Evolutionary conservation across 2,113 vertebrate genomes (phyloP).

Genomic region (Nettapus auritus): DNA sequence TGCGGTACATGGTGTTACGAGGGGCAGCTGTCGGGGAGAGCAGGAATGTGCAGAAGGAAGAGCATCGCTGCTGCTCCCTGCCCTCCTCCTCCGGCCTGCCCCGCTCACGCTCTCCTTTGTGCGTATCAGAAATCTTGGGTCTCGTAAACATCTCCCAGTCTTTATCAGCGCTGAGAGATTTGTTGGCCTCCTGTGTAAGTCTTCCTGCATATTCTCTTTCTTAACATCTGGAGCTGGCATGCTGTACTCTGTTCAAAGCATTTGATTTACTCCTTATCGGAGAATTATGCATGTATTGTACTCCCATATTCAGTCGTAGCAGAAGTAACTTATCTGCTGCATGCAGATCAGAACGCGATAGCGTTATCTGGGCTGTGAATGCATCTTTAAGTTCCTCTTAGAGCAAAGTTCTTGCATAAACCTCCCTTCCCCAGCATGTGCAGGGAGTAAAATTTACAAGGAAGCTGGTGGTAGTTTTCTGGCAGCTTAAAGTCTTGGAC

Average conservation of each 20-base stretch:
- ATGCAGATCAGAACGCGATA: not conserved
- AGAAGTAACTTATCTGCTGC: not conserved
- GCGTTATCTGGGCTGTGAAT: not conserved
- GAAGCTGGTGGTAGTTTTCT: not conserved
- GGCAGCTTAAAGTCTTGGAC: not conserved
- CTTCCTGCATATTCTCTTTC: not conserved
- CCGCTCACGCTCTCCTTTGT: accelerated
- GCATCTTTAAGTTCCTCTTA: not conserved
- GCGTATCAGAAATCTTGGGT: accelerated
- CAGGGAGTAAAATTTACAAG: not conserved
- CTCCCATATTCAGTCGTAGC: accelerated
- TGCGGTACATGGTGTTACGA: not conserved
- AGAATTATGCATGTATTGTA: not conserved
- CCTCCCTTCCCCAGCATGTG: not conserved
- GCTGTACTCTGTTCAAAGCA: not conserved
- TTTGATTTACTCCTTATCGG: not conserved
- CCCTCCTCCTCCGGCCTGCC: not conserved
- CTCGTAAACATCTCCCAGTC: not conserved
- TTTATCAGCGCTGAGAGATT: not conserved
- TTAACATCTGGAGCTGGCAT: not conserved
- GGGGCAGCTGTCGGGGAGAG: not conserved
- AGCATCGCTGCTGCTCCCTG: accelerated
- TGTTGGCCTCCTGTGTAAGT: not conserved
- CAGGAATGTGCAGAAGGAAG: not conserved
- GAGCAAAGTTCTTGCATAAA: not conserved